Percentiles rank a stretch among this genome's conserved stretches.
These are phyloP conservation scores for Spinus olivaceus DNA, from an alignment of 2,797 vertebrate genomes.

Conservation along the genomic window DNA sequence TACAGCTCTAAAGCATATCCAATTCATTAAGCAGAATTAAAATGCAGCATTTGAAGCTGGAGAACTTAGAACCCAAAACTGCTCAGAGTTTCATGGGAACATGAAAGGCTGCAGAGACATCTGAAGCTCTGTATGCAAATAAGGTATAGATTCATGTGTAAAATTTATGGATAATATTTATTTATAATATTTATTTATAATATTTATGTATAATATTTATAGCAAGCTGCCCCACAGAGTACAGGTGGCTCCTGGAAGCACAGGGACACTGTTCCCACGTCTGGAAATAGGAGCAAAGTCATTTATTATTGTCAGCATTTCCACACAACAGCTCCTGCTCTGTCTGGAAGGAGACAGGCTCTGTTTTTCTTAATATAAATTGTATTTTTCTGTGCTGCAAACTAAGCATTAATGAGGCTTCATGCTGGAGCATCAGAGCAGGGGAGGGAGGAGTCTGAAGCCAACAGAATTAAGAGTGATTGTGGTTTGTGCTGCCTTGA, in stretches of 20 bases:
- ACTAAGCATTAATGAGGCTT: neutral
- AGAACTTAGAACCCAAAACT: neutral
- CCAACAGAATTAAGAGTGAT: neutral
- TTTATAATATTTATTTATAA: neutral
- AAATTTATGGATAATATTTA: neutral
- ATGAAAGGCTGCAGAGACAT: neutral
- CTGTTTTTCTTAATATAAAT: neutral
- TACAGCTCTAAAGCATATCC: slow-evolving; percentile 18
- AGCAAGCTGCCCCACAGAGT: neutral
- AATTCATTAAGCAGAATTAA: slow-evolving; percentile 66
- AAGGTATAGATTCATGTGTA: neutral
- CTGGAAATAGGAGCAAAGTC: neutral
- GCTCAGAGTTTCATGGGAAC: neutral
- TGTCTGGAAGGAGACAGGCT: neutral
- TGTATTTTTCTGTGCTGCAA: neutral
- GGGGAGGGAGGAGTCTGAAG: neutral
- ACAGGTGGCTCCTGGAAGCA: neutral
- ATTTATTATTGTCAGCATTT: neutral
- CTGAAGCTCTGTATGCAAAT: neutral
- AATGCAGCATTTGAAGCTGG: slow-evolving; percentile 29
- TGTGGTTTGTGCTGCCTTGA: neutral
- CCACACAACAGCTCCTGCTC: neutral
- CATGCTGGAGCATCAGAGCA: neutral
- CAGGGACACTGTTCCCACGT: neutral
- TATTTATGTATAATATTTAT: neutral